Evolutionary conservation across 2,888 invertebrate genomes (phyloP), one percentile per base, ranked within the genome.

Genomic region (Spodoptera picta): DNA sequence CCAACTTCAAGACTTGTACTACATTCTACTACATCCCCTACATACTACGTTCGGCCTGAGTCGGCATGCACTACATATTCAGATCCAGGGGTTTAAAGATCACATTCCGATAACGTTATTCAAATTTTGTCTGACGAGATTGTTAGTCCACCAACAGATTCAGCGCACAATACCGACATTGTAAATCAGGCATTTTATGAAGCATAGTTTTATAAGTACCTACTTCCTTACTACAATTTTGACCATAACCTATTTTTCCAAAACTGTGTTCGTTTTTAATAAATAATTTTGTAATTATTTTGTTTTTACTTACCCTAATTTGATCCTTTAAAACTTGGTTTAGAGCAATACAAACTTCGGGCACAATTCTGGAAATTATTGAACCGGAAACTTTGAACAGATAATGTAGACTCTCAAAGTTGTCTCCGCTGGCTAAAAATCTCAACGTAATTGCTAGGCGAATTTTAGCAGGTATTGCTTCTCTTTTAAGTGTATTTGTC

Each of bases 361-460:
- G 27, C 27, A 27, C 27, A 27, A 27, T 27, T 27, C 27, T 27
- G 3, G 27, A 27, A 4, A 27, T 27, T 4, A 27, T 27, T 5
- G 27, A 27, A 27, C 27, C 60, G 31, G 69, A 69, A 47, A 73
- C 52, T 54, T 54, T 59, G 46, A 67, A 73, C 5, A 44, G 12
- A 24, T 62, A 69, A 57, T 69, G 64, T 24, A 73, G 61, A 43
- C 66, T 65, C 46, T 45, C 51, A 60, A 51, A 66, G n/a, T 50
- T 56, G 41, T 61, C 64, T 41, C 68, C 71, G 46, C 61, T 67
- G 50, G 65, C 66, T 46, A 65, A 64, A 67, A 59, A 71, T 57
- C 66, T 52, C 48, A 69, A 55, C 42, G 65, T 69, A 45, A 57
- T 41, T 53, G 36, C 49, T 54, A 61, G 48, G 54, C 61, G 57